Base-by-base conservation (phyloP, 2,888 invertebrate genomes). In the Aproaerema taeniolella region DNA sequence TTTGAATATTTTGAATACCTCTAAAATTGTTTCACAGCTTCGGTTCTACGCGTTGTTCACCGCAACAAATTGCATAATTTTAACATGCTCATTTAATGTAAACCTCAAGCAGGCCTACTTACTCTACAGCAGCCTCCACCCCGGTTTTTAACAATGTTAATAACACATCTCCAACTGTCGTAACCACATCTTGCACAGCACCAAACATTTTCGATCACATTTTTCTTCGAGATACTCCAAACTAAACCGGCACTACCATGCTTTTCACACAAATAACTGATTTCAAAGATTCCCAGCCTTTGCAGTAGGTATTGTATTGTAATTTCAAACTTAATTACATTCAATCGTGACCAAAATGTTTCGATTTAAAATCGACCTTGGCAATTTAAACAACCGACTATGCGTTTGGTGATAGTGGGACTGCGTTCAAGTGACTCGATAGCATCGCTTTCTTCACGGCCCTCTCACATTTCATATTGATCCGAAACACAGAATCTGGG, bases 221-320 rank as follows among this genome's bases (percentile, higher is more conserved):
- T 6, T 20, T 20, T 20, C 20, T 7, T 34, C 25, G 34, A 26
- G 10, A 25, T n/a, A 34, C 14, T 26, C 8, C 8, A 20, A 4
- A 20, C 20, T 20, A 20, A 20, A 16, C 26, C 15, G 15, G 25
- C 25, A 34, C 34, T 34, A 25, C 2, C 34, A 34, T 34, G 24
- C 10, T 25, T 25, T 25, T 34, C 4, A 26, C 8, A 34, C 14
- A 8, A 34, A 34, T 33, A 25, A 34, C 25, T 13, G 8, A 5
- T 17, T 4, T 2, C 5, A 13, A 10, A 13, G 6, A 8, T 8
- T 5, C 6, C 14, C 13, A 5, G 20, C 12, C 12, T 11, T 24
- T 34, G 14, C 14, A 35, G 28, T 15, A 16, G n/a, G 14, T 34
- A 35, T 28, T 35, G 35, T 35, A 28, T 35, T 35, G 28, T 35